Evolutionary conservation across 1,140 invertebrate genomes (phyloP).

Genomic region (Galendromus occidentalis): DNA sequence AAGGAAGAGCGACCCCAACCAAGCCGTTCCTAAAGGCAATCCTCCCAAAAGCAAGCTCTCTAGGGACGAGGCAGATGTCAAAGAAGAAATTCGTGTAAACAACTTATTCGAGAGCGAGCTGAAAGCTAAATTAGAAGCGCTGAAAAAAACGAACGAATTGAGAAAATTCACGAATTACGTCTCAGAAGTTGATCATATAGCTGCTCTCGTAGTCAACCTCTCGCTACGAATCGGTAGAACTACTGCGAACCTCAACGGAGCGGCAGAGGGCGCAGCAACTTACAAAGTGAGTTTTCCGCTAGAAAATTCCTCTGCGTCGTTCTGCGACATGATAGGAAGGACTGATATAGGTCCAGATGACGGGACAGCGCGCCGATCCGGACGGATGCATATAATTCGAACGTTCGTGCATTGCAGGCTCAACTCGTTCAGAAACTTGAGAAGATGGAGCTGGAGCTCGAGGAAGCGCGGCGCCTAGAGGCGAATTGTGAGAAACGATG

Average conservation of each 20-base stretch:
- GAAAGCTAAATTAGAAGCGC: neutral
- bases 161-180: conserved; percentile 1
- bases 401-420: neutral
- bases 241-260: neutral
- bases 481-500: neutral
- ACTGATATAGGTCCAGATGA: too few species aligned
- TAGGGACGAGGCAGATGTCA: neutral
- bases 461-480: neutral
- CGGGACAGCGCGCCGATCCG: too few species aligned
- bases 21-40: too few species aligned
- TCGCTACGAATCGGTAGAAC: neutral
- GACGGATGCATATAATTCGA: too few species aligned
- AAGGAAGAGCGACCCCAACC: too few species aligned
- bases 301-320: too few species aligned
- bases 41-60: neutral
- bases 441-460: neutral
- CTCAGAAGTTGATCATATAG: neutral
- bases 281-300: neutral
- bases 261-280: neutral
- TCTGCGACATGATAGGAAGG: too few species aligned
- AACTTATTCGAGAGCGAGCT: neutral
- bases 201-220: neutral
- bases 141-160: neutral
- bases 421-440: neutral
- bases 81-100: neutral